Evolutionary conservation across 1,140 invertebrate species (phyloP).

Genomic region (Drosophila nebulosa): DNA sequence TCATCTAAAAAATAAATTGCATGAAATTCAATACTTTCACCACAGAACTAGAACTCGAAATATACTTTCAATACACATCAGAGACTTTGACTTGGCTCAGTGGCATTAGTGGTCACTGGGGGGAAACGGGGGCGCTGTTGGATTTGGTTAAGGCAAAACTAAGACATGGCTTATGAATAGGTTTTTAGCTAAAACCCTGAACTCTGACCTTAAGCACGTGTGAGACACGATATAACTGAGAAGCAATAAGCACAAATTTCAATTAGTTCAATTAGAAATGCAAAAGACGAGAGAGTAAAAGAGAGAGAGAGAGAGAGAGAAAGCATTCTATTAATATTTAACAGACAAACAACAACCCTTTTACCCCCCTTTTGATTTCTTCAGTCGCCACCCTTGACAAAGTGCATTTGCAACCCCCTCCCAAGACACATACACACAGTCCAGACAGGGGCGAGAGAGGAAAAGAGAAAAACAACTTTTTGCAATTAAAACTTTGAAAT

Average conservation of each 20-base stretch:
- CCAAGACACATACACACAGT: too few species aligned
- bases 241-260: slow-evolving; percentile 45
- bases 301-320: slow-evolving; percentile 9
- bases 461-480: slow-evolving; percentile 46
- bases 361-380: not conserved
- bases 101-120: slow-evolving; percentile 4
- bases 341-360: slow-evolving; percentile 50
- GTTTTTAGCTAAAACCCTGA: not conserved
- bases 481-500: slow-evolving; percentile 66
- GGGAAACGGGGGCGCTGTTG: not conserved
- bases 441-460: not conserved
- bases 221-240: slow-evolving; percentile 12
- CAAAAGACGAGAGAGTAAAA: not conserved
- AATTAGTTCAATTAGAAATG: slow-evolving; percentile 67
- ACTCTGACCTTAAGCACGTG: not conserved
- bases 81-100: not conserved
- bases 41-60: not conserved
- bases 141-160: not conserved
- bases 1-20: slow-evolving; percentile 42
- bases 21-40: slow-evolving; percentile 25
- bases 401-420: not conserved
- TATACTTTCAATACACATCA: not conserved
- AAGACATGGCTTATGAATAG: not conserved
- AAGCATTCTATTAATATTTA: slow-evolving; percentile 4
- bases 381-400: not conserved